These are phyloP conservation scores for Erebia palarica DNA, from an alignment of 2,888 invertebrate genomes.

Conservation along the genomic window DNA sequence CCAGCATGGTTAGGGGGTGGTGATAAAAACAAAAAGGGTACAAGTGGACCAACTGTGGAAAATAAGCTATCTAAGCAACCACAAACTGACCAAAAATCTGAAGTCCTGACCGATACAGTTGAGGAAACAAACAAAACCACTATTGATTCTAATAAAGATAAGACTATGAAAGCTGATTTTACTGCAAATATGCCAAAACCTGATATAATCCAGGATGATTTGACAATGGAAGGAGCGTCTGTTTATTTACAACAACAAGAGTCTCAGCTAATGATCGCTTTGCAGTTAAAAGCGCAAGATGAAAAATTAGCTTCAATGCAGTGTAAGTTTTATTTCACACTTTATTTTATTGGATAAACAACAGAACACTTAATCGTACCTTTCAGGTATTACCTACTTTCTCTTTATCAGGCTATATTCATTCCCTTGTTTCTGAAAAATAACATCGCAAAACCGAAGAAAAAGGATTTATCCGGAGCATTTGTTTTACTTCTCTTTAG, in stretches of 20 bases:
- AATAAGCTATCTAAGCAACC: slow-evolving; percentile 20
- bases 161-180: slow-evolving; percentile 38
- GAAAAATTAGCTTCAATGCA: slow-evolving; percentile 82
- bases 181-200: slow-evolving; percentile 42
- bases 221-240: slow-evolving; percentile 79
- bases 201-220: slow-evolving; percentile 61
- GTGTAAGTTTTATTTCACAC: slow-evolving; percentile 52
- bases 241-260: slow-evolving; percentile 84
- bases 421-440: too few relatives aligned
- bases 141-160: slow-evolving; percentile 36
- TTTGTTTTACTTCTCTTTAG: too few relatives aligned
- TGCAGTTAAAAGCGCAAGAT: slow-evolving; percentile 85
- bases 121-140: slow-evolving; percentile 34
- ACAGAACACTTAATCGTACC: too few relatives aligned
- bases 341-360: too few relatives aligned
- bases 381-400: too few relatives aligned
- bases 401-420: too few relatives aligned
- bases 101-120: slow-evolving; percentile 29
- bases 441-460: too few relatives aligned
- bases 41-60: slow-evolving; percentile 44
- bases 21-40: slow-evolving; percentile 58
- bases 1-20: slow-evolving; percentile 69
- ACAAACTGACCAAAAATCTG: slow-evolving; percentile 28
- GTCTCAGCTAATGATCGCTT: slow-evolving; percentile 82
- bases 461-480: too few relatives aligned